Evolutionary conservation across 2,113 vertebrate species (phyloP), one percentile per base, ranked within the genome.

Genomic region (Brevimyrus niger): DNA sequence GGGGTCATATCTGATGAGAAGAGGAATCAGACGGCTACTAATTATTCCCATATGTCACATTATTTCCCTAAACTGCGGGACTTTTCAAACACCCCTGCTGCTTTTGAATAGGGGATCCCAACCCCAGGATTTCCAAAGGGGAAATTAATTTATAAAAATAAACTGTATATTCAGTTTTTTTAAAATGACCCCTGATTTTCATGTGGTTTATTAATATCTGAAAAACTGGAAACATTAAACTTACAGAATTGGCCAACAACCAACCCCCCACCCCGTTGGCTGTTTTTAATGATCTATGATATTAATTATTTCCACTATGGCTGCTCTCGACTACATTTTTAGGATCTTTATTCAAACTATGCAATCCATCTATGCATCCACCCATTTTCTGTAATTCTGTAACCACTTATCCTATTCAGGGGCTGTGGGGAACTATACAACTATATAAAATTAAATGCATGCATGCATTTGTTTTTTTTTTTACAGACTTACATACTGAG

Each of bases 1-100:
- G 21, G 92, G 90, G 90, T 96, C 96, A 9, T 95, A 96, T 91
- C 96, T 96, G 89, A 1, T 21, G 17, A 9, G 51, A 15, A 82
- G 61, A 80, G 21, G 86, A 69, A 87, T 13, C 46, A 84, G 13
- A 46, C 10, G 1, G n/a, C n/a, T 44, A 27, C 17, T 46, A 76
- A 13, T 69, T 9, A 44, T 82, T 82, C 38, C 42, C 19, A 82
- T 82, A 80, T 42, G 73, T 17, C 73, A 80, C 35, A 42, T 80
- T 38, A 38, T 35, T 80, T 8, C 27, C 35, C 73, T 42, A 42
- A 80, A 80, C 73, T 6, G 11, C 17, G 6, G 73, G 35, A 35
- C 35, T 38, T 7, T 76, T 38, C 15, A 17, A 80, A 38, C 11
- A 42, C 8, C 35, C 35, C 11, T 19, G 35, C 4, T 42, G 73